These are phyloP conservation scores for Patella caerulea DNA, from an alignment of 2,888 invertebrate genomes.

Conservation along the genomic window DNA sequence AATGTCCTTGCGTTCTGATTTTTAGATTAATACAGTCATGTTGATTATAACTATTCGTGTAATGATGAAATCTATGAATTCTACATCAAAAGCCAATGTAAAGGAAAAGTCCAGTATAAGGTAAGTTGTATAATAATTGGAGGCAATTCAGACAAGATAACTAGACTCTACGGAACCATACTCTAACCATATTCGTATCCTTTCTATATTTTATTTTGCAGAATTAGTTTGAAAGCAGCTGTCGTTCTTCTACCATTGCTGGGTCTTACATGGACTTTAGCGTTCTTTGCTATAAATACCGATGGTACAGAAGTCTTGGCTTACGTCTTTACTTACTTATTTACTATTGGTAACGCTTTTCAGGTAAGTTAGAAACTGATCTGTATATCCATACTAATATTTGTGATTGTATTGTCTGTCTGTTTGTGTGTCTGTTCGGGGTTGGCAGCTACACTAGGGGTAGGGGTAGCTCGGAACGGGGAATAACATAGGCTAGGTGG, in stretches of 20 bases:
- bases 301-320: constrained; percentile 62
- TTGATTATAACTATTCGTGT: constrained; percentile 64
- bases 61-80: constrained; percentile 56
- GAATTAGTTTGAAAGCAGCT: constrained; percentile 71
- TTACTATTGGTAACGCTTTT: constrained; percentile 67
- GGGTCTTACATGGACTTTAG: constrained; percentile 72
- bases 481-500: too few species aligned
- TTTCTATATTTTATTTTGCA: constrained; percentile 32
- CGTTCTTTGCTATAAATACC: constrained; percentile 66
- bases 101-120: constrained; percentile 50
- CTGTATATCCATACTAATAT: neutral
- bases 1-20: neutral
- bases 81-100: constrained; percentile 44
- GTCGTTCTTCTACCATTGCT: constrained; percentile 70
- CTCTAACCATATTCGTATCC: neutral
- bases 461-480: too few species aligned
- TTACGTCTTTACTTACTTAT: constrained; percentile 66
- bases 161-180: too few species aligned
- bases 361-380: constrained; percentile 55
- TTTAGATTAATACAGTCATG: constrained; percentile 67
- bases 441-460: too few species aligned
- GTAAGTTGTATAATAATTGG: constrained; percentile 26
- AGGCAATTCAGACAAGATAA: too few species aligned
- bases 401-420: too few species aligned
- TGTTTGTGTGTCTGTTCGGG: too few species aligned